These are phyloP conservation scores for Caloenas nicobarica DNA, from an alignment of 2,113 vertebrate genomes.

Conservation along the genomic window DNA sequence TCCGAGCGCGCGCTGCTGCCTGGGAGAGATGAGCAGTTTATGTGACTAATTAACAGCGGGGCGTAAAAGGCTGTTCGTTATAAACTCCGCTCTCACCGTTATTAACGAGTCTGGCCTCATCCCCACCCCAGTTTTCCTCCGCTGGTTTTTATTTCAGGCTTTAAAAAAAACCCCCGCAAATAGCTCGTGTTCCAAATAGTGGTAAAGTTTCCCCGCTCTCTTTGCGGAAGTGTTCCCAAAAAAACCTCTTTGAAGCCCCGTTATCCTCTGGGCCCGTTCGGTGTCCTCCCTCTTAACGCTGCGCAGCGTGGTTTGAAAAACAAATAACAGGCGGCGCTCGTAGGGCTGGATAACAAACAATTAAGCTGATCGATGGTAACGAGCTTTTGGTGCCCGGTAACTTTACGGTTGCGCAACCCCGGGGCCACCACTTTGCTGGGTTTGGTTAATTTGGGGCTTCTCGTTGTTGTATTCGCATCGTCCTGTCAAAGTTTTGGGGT, in stretches of 20 bases:
- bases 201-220: background rate
- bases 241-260: too few relatives aligned
- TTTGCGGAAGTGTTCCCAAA: background rate
- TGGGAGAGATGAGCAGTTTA: background rate
- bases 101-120: rapidly evolving
- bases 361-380: background rate
- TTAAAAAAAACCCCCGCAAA: too few relatives aligned
- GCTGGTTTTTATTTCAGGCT: too few relatives aligned
- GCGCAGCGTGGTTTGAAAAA: rapidly evolving
- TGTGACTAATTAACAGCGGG: background rate
- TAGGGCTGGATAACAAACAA: background rate
- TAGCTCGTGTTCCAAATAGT: too few relatives aligned
- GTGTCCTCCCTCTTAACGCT: too few relatives aligned
- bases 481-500: too few relatives aligned
- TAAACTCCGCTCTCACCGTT: too few relatives aligned
- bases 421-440: too few relatives aligned
- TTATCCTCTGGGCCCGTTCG: background rate
- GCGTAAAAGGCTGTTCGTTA: background rate
- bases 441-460: too few relatives aligned
- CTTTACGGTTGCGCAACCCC: background rate
- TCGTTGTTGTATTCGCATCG: too few relatives aligned
- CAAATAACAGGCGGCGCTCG: background rate
- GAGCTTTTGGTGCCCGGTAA: background rate
- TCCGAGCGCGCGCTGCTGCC: rapidly evolving
- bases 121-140: background rate